Base-by-base conservation (phyloP, 2,113 vertebrate genomes). In the Tauraco erythrolophus region DNA sequence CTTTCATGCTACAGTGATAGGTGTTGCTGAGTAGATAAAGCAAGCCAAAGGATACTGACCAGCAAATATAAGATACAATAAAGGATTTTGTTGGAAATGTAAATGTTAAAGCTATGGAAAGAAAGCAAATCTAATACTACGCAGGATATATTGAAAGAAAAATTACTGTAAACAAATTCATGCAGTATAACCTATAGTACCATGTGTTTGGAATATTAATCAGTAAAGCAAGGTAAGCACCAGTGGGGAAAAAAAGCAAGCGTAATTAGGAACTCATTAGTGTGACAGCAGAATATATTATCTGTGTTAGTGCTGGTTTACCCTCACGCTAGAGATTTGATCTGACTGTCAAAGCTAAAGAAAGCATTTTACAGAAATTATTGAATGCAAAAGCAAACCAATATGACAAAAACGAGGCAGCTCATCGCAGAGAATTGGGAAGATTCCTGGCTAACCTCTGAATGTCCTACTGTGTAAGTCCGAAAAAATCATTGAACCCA, bases 201-300 rank as follows among this genome's bases (percentile, higher is more conserved):
- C 6, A 9, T 71, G 88, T 93, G 81, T 72, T 85, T 92, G 45
- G 92, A 96, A 96, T 96, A 90, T 76, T 88, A 96, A 96, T 89
- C 91, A 87, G 56, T 54, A 95, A 92, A 89, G 50, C 19, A 78
- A 94, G 87, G 74, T 94, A 96, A 88, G 69, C 18, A 71, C 35
- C 69, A 88, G 35, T 64, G 61, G 64, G 65, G 9, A 58, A 89
- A 95, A 95, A 94, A 92, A 79, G 33, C 48, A 76, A 88, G 74
- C 33, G 53, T 94, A 96, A 97, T 97, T 96, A 94, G 48, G 53
- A 94, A 79, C 53, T 96, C 93, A 83, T 96, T 95, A 96, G 33
- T 65, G 37, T 95, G 88, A 85, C 93, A 89, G 92, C 53, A 88
- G 91, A 96, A 97, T 94, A 95, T 79, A 94, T 96, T 94, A 92